Conservation (phyloP, 2,888 invertebrate species). For the Seladonia tumulorum region DNA sequence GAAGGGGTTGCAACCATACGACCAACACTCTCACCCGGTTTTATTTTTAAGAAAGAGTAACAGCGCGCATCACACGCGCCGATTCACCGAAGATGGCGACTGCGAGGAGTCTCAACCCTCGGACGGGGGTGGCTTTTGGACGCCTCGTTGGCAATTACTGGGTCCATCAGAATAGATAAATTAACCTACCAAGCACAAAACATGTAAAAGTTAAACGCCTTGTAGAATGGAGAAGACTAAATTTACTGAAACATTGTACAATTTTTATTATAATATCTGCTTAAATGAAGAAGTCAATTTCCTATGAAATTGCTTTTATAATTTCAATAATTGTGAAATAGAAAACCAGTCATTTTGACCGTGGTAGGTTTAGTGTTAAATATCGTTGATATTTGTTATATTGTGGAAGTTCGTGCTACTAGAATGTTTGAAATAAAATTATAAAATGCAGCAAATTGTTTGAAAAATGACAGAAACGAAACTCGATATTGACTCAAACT, state of each 20-base stretch:
- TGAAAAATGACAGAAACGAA: too few species aligned
- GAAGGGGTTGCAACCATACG: neutral
- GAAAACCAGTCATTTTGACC: too few species aligned
- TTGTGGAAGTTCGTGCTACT: neutral
- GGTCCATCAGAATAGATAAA: neutral
- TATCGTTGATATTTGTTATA: neutral
- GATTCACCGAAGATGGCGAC: neutral
- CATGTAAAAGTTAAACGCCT: too few species aligned
- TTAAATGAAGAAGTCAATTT: too few species aligned
- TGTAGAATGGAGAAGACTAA: too few species aligned
- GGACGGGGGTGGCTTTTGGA: neutral
- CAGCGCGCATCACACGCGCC: neutral
- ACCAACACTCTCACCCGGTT: neutral
- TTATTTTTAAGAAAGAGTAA: neutral
- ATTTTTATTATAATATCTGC: too few species aligned
- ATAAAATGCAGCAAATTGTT: neutral
- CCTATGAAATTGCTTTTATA: too few species aligned
- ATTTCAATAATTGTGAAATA: too few species aligned
- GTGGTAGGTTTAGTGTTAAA: neutral
- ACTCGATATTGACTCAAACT: too few species aligned
- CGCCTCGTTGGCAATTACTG: neutral
- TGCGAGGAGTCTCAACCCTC: neutral
- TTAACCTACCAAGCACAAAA: neutral
- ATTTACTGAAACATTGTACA: too few species aligned
- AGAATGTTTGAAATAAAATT: neutral